Evolutionary conservation across 2,888 invertebrate species (phyloP).

Genomic region (Hydropsyche betteni): DNA sequence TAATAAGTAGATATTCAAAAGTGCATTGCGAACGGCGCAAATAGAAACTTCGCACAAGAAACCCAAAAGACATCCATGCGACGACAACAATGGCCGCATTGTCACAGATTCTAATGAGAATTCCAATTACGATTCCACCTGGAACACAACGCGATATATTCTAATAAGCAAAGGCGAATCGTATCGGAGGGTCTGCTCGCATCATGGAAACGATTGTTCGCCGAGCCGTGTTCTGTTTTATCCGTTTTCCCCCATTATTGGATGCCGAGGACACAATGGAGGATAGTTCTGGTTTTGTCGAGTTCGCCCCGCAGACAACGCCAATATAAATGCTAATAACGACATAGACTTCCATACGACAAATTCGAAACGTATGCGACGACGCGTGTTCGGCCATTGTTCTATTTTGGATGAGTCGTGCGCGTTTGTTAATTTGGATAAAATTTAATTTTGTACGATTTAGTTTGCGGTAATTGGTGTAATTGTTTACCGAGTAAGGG

Average conservation of each 20-base stretch:
- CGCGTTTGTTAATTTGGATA: no score
- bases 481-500: no score
- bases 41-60: no score
- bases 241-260: slow-evolving; percentile 20
- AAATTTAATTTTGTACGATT: no score
- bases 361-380: slow-evolving; percentile 9
- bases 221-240: slow-evolving; percentile 28
- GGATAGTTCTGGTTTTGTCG: slow-evolving; percentile 22
- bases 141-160: slow-evolving; percentile 22
- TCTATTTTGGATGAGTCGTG: no score
- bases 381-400: no score
- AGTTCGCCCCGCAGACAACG: slow-evolving; percentile 11
- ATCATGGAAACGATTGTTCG: slow-evolving; percentile 18
- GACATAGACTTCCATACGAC: neutral
- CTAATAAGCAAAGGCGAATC: slow-evolving; percentile 34
- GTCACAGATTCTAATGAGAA: neutral
- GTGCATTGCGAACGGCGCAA: no score
- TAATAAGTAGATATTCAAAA: no score
- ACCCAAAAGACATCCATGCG: no score
- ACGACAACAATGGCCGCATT: no score
- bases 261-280: slow-evolving; percentile 22
- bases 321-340: slow-evolving; percentile 31
- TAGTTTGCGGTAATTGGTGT: no score
- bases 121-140: slow-evolving; percentile 17
- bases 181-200: slow-evolving; percentile 17